These are phyloP conservation scores for Pseudomyrmex flavicornis DNA, from an alignment of 1,140 invertebrate genomes.

Conservation along the genomic window DNA sequence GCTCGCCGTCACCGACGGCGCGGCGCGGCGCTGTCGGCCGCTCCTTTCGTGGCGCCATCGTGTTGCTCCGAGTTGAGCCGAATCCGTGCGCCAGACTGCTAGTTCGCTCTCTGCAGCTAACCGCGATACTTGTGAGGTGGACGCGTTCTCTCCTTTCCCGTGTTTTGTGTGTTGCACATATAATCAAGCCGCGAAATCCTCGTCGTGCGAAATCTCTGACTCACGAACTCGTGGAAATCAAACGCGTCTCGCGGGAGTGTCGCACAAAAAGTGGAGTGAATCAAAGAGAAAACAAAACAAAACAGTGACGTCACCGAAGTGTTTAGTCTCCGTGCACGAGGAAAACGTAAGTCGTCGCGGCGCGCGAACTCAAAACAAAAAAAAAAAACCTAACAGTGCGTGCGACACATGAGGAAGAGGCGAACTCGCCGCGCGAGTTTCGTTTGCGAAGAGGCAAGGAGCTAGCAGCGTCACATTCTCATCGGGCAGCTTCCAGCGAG, in stretches of 20 bases:
- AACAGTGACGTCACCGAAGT: constrained; percentile 15
- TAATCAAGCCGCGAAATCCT: background rate
- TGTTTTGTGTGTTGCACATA: constrained; percentile 6
- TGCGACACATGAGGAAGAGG: constrained; percentile 60
- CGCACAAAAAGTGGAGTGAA: background rate
- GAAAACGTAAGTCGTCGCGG: background rate
- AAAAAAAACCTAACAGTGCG: background rate
- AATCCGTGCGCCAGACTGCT: constrained; percentile 25
- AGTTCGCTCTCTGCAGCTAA: constrained; percentile 66
- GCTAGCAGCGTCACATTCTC: background rate
- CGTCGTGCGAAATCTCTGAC: background rate
- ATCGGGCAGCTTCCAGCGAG: constrained; percentile 37
- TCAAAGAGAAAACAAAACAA: background rate
- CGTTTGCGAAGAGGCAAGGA: constrained; percentile 15
- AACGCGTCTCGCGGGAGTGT: background rate
- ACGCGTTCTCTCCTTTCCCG: background rate
- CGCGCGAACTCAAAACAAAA: constrained; percentile 9
- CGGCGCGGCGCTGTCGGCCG: constrained; percentile 57
- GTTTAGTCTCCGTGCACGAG: background rate
- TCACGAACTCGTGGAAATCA: background rate
- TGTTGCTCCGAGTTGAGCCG: constrained; percentile 39
- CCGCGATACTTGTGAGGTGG: background rate
- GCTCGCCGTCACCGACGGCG: constrained; percentile 38
- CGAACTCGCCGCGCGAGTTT: constrained; percentile 19
- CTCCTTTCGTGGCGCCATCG: constrained; percentile 65